These are phyloP conservation scores for Dipodomys spectabilis DNA, from an alignment of 2,113 vertebrate genomes.

Conservation along the genomic window DNA sequence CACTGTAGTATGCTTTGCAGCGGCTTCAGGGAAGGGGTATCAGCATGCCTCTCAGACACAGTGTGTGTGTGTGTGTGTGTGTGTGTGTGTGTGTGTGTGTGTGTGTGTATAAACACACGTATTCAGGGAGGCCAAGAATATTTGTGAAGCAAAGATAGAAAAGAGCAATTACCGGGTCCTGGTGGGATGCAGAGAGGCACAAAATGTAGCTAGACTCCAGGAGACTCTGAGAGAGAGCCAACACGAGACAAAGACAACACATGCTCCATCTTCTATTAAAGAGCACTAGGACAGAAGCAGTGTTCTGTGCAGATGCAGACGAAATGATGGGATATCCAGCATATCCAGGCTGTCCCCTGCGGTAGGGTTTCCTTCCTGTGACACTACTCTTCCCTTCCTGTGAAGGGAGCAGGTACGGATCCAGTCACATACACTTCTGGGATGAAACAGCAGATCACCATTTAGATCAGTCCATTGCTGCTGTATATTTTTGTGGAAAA, in stretches of 20 bases:
- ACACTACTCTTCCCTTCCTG: not conserved
- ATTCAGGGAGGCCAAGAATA: not conserved
- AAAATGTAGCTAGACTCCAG: not conserved
- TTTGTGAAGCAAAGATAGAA: not conserved
- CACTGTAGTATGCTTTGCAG: not conserved
- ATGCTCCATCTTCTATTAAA: not conserved
- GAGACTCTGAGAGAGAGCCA: not conserved
- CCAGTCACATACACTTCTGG: not conserved
- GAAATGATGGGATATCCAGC: not conserved
- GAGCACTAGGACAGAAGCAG: not conserved
- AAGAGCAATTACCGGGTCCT: not conserved
- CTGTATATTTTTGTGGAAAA: not conserved
- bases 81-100: not conserved
- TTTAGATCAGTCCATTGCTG: not conserved
- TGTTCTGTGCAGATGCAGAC: not conserved
- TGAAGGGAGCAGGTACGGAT: not conserved
- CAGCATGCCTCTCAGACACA: not conserved
- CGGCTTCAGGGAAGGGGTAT: too few relatives aligned
- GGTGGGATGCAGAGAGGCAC: not conserved
- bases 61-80: rapidly evolving
- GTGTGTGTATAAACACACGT: not conserved
- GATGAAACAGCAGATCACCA: not conserved
- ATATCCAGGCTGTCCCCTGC: too few relatives aligned
- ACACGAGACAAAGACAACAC: not conserved
- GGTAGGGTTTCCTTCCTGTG: not conserved